A percentile compares a stretch with the other conserved stretches of the same genome.
Evolutionary conservation across 35 echinoderm and acorn worm genomes (phyloP).

Genomic region (Ophioderma brevispina): DNA sequence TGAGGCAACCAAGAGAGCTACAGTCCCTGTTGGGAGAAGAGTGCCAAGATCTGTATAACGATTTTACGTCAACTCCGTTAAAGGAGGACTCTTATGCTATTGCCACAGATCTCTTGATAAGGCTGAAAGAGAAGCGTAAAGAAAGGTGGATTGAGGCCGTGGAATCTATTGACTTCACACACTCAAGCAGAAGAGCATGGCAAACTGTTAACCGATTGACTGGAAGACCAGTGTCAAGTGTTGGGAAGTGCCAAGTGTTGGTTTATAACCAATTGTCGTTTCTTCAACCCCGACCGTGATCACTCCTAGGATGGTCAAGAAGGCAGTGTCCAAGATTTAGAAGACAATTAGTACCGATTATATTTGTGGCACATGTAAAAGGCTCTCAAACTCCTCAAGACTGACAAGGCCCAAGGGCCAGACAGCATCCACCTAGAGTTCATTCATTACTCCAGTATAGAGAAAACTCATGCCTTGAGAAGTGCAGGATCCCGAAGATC

Average conservation of each 20-base stretch:
- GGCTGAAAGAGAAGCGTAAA: not conserved
- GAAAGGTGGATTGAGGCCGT: not conserved
- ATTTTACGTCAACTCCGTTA: not conserved
- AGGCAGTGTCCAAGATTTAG: too few species aligned
- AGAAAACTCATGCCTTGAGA: not conserved
- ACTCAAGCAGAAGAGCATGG: slow-evolving; percentile 15
- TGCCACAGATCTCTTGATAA: not conserved
- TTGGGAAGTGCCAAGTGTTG: too few species aligned
- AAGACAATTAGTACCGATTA: too few species aligned
- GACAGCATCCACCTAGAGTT: slow-evolving; percentile 9
- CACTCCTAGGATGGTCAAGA: too few species aligned
- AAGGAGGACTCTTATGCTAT: not conserved
- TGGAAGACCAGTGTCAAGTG: not conserved
- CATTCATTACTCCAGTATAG: not conserved
- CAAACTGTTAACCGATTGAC: not conserved
- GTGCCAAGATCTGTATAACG: slow-evolving; percentile 2
- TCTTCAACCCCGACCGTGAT: too few species aligned
- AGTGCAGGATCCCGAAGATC: too few species aligned
- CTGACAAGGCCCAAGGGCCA: not conserved
- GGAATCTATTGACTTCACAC: not conserved
- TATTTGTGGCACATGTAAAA: too few species aligned
- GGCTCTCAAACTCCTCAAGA: not conserved
- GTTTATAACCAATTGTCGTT: too few species aligned
- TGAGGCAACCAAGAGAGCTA: too few species aligned
- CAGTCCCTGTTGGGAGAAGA: not conserved